Conservation (phyloP, 2,888 invertebrate genomes). For the Cistogaster globosa region DNA sequence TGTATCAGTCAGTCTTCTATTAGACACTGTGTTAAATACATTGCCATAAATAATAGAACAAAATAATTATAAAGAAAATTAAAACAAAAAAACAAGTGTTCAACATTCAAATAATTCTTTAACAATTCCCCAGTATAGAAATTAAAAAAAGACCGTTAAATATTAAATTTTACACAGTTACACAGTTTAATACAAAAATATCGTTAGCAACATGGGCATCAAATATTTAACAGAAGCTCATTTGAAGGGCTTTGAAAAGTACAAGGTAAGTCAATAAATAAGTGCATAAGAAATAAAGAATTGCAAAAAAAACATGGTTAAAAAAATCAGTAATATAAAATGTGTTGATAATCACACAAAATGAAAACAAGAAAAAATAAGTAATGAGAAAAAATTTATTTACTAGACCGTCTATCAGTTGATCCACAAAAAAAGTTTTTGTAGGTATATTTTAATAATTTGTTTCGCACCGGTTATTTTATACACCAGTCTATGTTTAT, state of each 20-base stretch:
- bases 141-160: slow-evolving; percentile 17
- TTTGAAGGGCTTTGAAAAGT: slow-evolving; percentile 83
- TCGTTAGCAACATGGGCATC: slow-evolving; percentile 77
- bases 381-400: no score
- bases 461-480: no score
- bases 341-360: not conserved
- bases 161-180: not conserved
- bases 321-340: not conserved
- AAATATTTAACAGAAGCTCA: slow-evolving; percentile 82
- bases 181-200: slow-evolving; percentile 15
- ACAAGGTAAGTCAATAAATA: slow-evolving; percentile 80
- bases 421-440: no score
- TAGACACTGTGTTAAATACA: slow-evolving; percentile 51
- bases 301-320: not conserved
- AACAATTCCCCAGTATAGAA: not conserved
- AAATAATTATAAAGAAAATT: slow-evolving; percentile 1
- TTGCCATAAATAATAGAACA: slow-evolving; percentile 38
- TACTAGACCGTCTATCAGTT: no score
- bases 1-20: slow-evolving; percentile 24
- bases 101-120: no score
- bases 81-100: slow-evolving; percentile 22
- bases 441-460: no score
- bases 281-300: slow-evolving; percentile 3
- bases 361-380: not conserved
- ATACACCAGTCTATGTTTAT: no score